A percentile compares a stretch with the other conserved stretches of the same genome.
Evolutionary conservation across 2,113 vertebrate species (phyloP).

Genomic region (Acanthochromis polyacanthus): DNA sequence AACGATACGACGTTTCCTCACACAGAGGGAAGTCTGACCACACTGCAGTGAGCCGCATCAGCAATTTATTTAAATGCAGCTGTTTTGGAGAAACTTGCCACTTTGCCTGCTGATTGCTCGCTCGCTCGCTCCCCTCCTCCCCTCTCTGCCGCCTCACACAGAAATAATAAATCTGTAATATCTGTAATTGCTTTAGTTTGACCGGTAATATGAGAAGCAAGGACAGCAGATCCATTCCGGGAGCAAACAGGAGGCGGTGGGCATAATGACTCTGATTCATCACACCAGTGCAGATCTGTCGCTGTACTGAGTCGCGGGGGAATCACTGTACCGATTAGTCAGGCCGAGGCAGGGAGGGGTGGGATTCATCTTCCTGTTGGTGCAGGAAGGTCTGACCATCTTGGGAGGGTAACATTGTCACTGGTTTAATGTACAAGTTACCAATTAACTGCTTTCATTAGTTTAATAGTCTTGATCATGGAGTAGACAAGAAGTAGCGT

Average conservation of each 20-base stretch:
- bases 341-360: conserved; percentile 14
- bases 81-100: neutral
- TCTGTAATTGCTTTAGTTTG: conserved; percentile 64
- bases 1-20: neutral
- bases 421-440: neutral
- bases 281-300: conserved; percentile 50
- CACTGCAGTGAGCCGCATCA: neutral
- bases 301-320: conserved; percentile 45
- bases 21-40: neutral
- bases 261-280: conserved; percentile 65
- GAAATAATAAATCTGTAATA: conserved; percentile 51
- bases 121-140: neutral
- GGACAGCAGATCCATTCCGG: conserved; percentile 46
- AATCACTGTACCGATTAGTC: conserved; percentile 54
- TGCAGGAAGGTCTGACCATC: conserved; percentile 4
- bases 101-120: conserved; percentile 23
- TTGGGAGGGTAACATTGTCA: neutral
- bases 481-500: neutral
- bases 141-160: conserved; percentile 12
- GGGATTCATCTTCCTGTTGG: conserved; percentile 32
- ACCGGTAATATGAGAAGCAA: conserved; percentile 46
- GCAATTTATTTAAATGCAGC: conserved; percentile 10
- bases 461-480: neutral
- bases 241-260: conserved; percentile 53
- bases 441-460: conserved; percentile 2